Evolutionary conservation across 2,797 vertebrate species (phyloP).

Genomic region (Hybognathus amarus): DNA sequence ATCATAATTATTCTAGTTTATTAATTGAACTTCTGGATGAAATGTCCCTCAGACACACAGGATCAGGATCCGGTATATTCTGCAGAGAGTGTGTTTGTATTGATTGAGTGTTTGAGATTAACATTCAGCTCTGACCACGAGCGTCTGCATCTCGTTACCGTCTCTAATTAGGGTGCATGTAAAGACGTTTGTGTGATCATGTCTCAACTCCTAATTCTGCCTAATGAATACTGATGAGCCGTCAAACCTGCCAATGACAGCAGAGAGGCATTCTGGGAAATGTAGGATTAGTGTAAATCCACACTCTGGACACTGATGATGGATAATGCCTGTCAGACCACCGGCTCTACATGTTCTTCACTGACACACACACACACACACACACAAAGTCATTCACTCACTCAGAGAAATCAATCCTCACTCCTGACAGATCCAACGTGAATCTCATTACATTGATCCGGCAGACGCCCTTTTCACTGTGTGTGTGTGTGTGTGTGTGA

Average conservation of each 20-base stretch:
- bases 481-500: no score
- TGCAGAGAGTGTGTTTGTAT: not conserved
- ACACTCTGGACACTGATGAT: constrained; percentile 14
- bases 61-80: not conserved
- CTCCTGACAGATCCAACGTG: not conserved
- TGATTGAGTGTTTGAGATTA: not conserved
- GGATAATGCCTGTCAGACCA: constrained; percentile 33
- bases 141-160: not conserved
- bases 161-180: constrained; percentile 15
- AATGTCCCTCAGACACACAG: not conserved
- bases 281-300: constrained; percentile 34
- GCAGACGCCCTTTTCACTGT: constrained; percentile 65
- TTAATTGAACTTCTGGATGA: not conserved
- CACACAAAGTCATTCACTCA: not conserved
- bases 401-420: constrained; percentile 64
- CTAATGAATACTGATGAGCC: constrained; percentile 12
- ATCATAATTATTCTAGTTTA: not conserved
- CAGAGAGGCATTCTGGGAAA: constrained; percentile 58
- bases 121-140: not conserved
- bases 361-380: constrained; percentile 47
- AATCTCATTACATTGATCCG: constrained; percentile 61
- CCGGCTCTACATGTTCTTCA: constrained; percentile 54
- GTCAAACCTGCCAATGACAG: not conserved
- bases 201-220: constrained; percentile 5
- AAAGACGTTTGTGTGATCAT: constrained; percentile 5